These are phyloP conservation scores for Homarus americanus DNA, from an alignment of 1,140 invertebrate genomes.

Conservation along the genomic window DNA sequence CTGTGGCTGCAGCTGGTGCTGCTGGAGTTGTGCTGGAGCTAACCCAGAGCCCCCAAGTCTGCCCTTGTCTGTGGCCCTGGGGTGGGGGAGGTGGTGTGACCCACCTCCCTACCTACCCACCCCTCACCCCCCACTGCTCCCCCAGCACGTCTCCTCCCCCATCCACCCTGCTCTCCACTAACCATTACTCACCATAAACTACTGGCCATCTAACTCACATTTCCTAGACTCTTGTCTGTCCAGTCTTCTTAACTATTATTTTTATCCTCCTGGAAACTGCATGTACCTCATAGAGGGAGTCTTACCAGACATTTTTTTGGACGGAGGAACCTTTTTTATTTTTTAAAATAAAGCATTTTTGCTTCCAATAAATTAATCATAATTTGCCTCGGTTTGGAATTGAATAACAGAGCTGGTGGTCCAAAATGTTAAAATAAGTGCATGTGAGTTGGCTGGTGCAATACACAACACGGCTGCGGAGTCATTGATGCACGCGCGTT, in stretches of 20 bases:
- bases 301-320: conserved; percentile 70
- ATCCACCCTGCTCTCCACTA: neutral
- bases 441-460: conserved; percentile 52
- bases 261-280: conserved; percentile 45
- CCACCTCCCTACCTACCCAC: neutral
- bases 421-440: conserved; percentile 46
- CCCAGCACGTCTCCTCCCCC: neutral
- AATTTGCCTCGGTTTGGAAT: conserved; percentile 52
- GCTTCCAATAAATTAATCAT: conserved; percentile 54
- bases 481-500: conserved; percentile 44
- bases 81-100: neutral
- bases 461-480: neutral
- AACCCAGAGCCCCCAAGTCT: conserved; percentile 21
- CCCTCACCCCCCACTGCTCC: neutral
- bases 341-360: conserved; percentile 38
- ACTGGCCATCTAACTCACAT: conserved; percentile 17
- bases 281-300: conserved; percentile 58
- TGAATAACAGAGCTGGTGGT: conserved; percentile 61
- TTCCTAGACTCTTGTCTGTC: conserved; percentile 19
- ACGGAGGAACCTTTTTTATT: conserved; percentile 57
- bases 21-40: conserved; percentile 54
- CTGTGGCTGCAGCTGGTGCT: conserved; percentile 10
- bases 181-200: conserved; percentile 3
- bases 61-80: neutral
- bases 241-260: conserved; percentile 24